Evolutionary conservation across 2,113 vertebrate species (phyloP), one percentile per base, ranked within the genome.

Genomic region (Pollimyrus isidori): DNA sequence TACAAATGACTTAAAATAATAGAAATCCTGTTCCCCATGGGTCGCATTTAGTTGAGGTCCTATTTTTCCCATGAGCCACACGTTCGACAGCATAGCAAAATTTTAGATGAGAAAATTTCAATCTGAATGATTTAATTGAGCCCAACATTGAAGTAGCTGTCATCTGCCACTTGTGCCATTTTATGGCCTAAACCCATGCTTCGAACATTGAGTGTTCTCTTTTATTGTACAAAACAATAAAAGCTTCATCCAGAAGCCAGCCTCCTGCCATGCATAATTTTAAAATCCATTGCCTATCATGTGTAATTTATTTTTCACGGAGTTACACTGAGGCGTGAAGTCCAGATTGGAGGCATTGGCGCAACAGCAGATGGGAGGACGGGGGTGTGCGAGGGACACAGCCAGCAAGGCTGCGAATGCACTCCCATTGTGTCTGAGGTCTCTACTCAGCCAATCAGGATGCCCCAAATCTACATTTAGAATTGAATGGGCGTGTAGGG

Each of bases 121-220:
- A 84, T 46, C n/a, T 84, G 82, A 84, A 84, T 42, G 82, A 84
- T 84, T 48, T 84, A 84, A 84, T 26, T 84, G 82, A 48, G 82
- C 39, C 45, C 21, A 42, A 42, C 82, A 84, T n/a, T 84, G 82
- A 84, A 84, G 82, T 46, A 48, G 42, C 82, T 46, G 82, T 84
- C 82, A 46, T 45, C 82, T 48, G 82, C 73, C 73, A 80, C 73
- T 80, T 42, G 35, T 35, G 73, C 39, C 82, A 23, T 84, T 84
- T 23, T 84, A 84, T 48, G 82, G 82, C 82, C 82, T 46, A 39
- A 84, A 46, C 39, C 19, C 45, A 48, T 45, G 7, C 23, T 84
- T 84, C n/a, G 39, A 45, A 23, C 82, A 23, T 11, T 15, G 42
- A 48, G 19, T 42, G 30, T 45, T 82, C 76, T 45, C 76, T 82